Evolutionary conservation across 2,797 vertebrate genomes (phyloP).

Genomic region (Dryobates pubescens): DNA sequence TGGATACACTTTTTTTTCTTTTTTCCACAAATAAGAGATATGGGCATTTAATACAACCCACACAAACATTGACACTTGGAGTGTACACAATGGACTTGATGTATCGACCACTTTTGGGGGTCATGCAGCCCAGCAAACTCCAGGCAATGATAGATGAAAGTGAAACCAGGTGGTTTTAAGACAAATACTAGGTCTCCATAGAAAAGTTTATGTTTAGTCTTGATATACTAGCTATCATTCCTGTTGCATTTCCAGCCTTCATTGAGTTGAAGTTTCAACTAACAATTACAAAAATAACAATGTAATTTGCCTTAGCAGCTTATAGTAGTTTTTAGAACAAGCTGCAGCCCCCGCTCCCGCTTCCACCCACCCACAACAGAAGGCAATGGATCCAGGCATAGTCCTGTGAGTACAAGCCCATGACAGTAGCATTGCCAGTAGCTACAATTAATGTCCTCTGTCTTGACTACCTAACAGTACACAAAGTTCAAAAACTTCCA

Average conservation of each 20-base stretch:
- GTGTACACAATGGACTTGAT: neutral
- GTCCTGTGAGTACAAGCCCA: fast-evolving
- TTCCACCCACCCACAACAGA: neutral
- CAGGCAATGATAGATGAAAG: neutral
- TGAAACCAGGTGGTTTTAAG: neutral
- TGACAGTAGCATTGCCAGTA: neutral
- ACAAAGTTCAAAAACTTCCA: neutral
- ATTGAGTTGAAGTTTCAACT: neutral
- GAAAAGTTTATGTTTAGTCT: neutral
- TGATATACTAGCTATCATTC: neutral
- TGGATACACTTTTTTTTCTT: neutral
- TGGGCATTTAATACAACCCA: neutral
- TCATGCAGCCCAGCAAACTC: neutral
- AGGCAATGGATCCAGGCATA: neutral
- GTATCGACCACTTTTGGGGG: fast-evolving
- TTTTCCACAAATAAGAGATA: neutral
- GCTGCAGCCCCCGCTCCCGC: neutral
- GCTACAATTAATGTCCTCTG: neutral
- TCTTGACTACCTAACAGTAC: neutral
- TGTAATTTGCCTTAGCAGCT: neutral
- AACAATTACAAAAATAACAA: neutral
- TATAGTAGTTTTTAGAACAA: neutral
- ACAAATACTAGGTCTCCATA: neutral
- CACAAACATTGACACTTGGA: neutral
- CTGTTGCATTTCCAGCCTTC: neutral